phyloP scores from a whole-genome alignment of 2,113 vertebrate genomes.

The Percina caprodes region DNA sequence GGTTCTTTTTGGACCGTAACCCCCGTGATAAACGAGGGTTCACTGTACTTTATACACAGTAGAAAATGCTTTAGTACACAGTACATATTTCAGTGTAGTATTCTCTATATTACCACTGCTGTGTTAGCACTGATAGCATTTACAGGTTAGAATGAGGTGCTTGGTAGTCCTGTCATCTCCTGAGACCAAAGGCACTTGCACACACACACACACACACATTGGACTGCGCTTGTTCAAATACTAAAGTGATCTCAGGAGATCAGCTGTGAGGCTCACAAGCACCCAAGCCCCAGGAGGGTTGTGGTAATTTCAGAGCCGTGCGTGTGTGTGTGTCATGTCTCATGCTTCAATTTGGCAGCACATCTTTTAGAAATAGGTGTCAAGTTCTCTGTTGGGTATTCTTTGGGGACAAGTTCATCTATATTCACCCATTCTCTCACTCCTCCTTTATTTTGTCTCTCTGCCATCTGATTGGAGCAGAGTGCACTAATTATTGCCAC shows the following conservation, averaged over 20 bases:
- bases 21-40: no score
- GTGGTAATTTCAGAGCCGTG: conserved; percentile 23
- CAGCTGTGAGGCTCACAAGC: conserved; percentile 1
- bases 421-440: conserved; percentile 2
- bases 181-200: conserved; percentile 2
- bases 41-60: no score
- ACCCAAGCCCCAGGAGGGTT: conserved; percentile 10
- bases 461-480: conserved; percentile 10
- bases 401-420: conserved; percentile 40
- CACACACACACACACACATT: not conserved
- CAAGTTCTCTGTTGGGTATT: conserved; percentile 24
- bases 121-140: conserved; percentile 5
- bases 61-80: not conserved
- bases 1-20: no score
- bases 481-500: conserved; percentile 52
- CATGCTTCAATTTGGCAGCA: conserved; percentile 33
- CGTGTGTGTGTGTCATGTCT: conserved; percentile 3
- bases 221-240: conserved; percentile 35
- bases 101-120: not conserved
- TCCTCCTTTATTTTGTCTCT: not conserved
- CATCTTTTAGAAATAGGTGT: conserved; percentile 38
- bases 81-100: not conserved
- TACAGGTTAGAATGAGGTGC: not conserved
- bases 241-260: conserved; percentile 26
- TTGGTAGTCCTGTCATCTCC: conserved; percentile 22